Evolutionary conservation across 2,113 vertebrate genomes (phyloP).

Genomic region (Passer montanus): DNA sequence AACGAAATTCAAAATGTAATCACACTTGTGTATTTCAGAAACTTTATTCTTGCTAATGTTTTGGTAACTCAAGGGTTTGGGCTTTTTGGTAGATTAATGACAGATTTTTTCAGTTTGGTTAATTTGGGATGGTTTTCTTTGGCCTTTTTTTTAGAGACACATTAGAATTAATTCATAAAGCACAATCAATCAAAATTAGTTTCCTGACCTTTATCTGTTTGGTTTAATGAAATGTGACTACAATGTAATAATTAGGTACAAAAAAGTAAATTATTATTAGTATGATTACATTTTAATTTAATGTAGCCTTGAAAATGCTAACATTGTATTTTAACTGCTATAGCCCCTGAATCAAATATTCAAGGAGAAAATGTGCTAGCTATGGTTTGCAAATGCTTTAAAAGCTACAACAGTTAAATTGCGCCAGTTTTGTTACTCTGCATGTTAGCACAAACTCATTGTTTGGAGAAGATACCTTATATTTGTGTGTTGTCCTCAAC

Average conservation of each 20-base stretch:
- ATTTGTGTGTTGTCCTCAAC: slow-evolving; percentile 36
- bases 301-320: neutral
- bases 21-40: neutral
- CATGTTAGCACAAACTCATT: slow-evolving; percentile 23
- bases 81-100: neutral
- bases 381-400: slow-evolving; percentile 20
- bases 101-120: neutral
- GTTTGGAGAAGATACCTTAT: neutral
- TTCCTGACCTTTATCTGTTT: neutral
- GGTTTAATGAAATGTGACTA: neutral
- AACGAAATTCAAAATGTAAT: neutral
- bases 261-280: neutral
- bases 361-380: neutral
- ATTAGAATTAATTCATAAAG: neutral
- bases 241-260: neutral
- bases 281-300: slow-evolving; percentile 4
- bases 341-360: neutral
- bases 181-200: neutral
- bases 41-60: neutral
- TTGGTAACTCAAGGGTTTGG: neutral
- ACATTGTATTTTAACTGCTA: slow-evolving; percentile 2
- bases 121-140: neutral
- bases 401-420: neutral
- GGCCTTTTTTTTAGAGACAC: neutral
- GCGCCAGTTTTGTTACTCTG: neutral